Conservation (phyloP, 2,797 vertebrate species). For the Enteromius afrohamiltoni region DNA sequence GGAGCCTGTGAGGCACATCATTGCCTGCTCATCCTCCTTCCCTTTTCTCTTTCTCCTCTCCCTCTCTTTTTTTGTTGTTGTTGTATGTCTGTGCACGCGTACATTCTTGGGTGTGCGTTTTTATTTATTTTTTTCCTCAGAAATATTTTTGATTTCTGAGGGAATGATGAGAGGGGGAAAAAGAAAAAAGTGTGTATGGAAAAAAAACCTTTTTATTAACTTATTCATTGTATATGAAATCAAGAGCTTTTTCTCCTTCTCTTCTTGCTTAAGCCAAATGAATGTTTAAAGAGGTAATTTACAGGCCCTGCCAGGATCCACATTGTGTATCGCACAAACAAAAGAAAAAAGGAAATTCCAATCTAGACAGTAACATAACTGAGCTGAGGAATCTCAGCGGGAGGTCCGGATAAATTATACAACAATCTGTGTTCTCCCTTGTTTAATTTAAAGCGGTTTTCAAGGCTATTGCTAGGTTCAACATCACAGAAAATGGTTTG, state of each 20-base stretch:
- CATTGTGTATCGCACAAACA: slow-evolving; percentile 82
- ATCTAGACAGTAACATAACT: slow-evolving; percentile 78
- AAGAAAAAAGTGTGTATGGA: slow-evolving; percentile 66
- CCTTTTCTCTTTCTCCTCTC: slow-evolving; percentile 61
- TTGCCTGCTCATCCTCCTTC: slow-evolving; percentile 77
- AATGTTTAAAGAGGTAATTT: slow-evolving; percentile 87
- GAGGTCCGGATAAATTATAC: slow-evolving; percentile 83
- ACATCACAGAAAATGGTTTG: slow-evolving; percentile 73
- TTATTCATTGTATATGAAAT: slow-evolving; percentile 86
- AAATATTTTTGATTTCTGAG: slow-evolving; percentile 75
- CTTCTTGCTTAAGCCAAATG: slow-evolving; percentile 82
- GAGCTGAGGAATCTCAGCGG: slow-evolving; percentile 75
- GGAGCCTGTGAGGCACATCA: slow-evolving; percentile 80
- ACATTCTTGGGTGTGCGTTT: slow-evolving; percentile 61
- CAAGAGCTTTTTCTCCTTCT: slow-evolving; percentile 72
- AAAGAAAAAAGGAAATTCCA: slow-evolving; percentile 82
- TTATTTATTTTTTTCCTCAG: slow-evolving; percentile 49
- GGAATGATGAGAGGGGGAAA: slow-evolving; percentile 52
- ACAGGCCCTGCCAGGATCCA: slow-evolving; percentile 78
- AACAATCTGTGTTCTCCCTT: slow-evolving; percentile 81
- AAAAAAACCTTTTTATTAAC: slow-evolving; percentile 79
- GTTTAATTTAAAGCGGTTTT: slow-evolving; percentile 83
- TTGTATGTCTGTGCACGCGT: slow-evolving; percentile 80
- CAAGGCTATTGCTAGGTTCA: slow-evolving; percentile 73
- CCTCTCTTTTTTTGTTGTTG: slow-evolving; percentile 74